Evolutionary conservation across 2,888 invertebrate genomes (phyloP), one percentile per base, ranked within the genome.

Genomic region (Trichogramma dendrolimi): DNA sequence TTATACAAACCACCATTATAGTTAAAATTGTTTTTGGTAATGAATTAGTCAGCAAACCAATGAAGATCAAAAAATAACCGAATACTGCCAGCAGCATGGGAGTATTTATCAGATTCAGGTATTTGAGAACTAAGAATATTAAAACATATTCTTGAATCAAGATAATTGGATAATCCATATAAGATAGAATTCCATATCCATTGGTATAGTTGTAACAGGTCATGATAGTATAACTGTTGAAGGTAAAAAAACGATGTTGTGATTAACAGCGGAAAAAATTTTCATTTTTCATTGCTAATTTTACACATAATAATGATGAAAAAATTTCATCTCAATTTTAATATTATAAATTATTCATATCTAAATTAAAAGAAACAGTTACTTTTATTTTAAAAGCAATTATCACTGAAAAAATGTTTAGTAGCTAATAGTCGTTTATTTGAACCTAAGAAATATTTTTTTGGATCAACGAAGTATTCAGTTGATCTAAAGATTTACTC

Each of bases 91-190:
- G 6, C 4, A 80, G 48, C n/a, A 72, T 69, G 58, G 58, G 67
- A 11, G 73, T 66, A 63, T 84, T 82, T 51, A 91, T 72, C 65
- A 83, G 70, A 43, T 83, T 80, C 71, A 86, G 85, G 74, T 87
- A 92, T 72, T 86, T 84, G 61, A 92, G 79, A 4, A 89, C 89
- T 59, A 87, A 83, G 73, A 84, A 88, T 68, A 92, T 84, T 65
- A 93, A 80, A 6, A 90, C 80, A 67, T 88, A 86, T 71, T 92
- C 87, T 81, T 93, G 92, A 2, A 86, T 56, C 61, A 93, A 78
- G 67, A 93, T 86, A 51, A 92, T 86, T 0, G 92, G 91, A 77
- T 93, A 93, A 74, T 94, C 94, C 83, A 93, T 79, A 72, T 92
- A 94, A 0, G 91, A 89, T 67, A 91, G 80, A 7, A 90, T 69